Percentiles rank a stretch among this genome's conserved stretches.
phyloP scores from a whole-genome alignment of 2,797 vertebrate genomes.

The Dromococcyx pavoninus region DNA sequence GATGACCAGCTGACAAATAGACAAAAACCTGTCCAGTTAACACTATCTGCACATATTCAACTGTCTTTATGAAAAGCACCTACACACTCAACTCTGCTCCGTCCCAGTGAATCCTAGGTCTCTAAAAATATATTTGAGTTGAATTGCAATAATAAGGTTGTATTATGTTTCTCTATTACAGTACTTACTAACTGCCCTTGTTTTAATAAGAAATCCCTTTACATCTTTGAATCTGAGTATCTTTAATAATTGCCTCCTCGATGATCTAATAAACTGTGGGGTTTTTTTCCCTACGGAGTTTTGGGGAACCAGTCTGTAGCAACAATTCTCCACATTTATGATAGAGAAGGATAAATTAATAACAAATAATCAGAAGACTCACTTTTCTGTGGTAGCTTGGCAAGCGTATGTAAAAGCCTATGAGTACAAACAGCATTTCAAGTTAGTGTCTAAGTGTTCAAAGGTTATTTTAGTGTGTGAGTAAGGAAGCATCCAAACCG shows the following conservation, averaged over 20 bases:
- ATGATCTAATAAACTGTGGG: not conserved
- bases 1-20: not conserved
- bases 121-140: not conserved
- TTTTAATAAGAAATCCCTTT: not conserved
- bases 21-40: not conserved
- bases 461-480: not conserved
- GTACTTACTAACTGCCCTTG: not conserved
- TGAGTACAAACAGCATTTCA: not conserved
- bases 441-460: not conserved
- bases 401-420: not conserved
- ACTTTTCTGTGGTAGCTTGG: not conserved
- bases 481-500: not conserved
- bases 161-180: not conserved
- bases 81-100: not conserved
- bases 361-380: not conserved
- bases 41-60: not conserved
- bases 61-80: not conserved
- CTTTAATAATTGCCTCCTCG: not conserved
- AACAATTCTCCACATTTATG: not conserved
- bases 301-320: not conserved
- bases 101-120: not conserved
- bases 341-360: not conserved
- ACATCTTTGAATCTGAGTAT: not conserved
- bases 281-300: rapidly evolving
- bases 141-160: not conserved